Base-by-base conservation (phyloP, 1,140 invertebrate species). In the Drosophila willistoni region DNA sequence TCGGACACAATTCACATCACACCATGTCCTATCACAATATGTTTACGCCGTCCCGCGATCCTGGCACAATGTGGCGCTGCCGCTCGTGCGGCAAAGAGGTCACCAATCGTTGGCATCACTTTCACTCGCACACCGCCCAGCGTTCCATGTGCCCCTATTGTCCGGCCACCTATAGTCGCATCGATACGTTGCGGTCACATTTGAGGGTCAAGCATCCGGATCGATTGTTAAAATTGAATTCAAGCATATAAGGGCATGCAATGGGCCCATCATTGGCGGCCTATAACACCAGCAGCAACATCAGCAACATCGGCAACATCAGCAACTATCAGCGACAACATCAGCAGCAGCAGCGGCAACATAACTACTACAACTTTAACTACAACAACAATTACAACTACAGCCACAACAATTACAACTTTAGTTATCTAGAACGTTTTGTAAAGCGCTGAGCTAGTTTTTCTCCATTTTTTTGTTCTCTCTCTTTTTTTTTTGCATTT, bases 61-160 rank as follows among this genome's bases (percentile, higher is more conserved):
- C 94, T 72, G 93, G 95, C 33, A 93, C 95, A 61, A 93, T 95
- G 82, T 96, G 95, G 95, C 94, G 94, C 90, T 97, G 96, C 93
- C 95, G 95, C 77, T 94, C 95, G 17, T 97, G 96, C 93, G 95
- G 95, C 84, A 97, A 97, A 93, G 95, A 96, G 93, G 96, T 97
- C 64, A 96, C 96, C 90, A 97, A 97, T 93, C 93, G 96, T 85
- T 97, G 96, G 96, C 96, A 97, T 92, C 96, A 97, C 93, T 96
- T 95, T 93, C 96, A 97, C 93, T 96, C 95, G 73, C 96, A 97
- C 92, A 96, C 95, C 44, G 94, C 95, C 57, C 94, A 96, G 92
- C 94, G 96, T 74, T 96, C 95, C 71, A 94, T 94, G 79, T 97
- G 96, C 92, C 96, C 96, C 39, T 96, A 96, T 92, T 97, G 96